Evolutionary conservation across 2,888 invertebrate species (phyloP), one percentile per base, ranked within the genome.

Genomic region (Coecobrya sp.): DNA sequence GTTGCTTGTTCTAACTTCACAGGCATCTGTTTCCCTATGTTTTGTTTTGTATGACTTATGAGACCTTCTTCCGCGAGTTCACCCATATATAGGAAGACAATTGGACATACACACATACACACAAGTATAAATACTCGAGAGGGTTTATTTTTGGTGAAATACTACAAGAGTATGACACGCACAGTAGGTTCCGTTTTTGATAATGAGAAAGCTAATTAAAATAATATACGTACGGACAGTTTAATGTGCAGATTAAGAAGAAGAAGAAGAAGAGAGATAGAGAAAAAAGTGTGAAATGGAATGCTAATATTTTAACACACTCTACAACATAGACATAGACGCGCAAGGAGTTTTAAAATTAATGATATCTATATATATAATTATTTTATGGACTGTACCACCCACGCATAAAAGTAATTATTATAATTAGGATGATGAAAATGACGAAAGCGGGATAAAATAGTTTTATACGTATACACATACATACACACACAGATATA

Each of bases 271-370:
- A 49, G 59, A n/a, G n/a, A n/a, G n/a, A n/a, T n/a, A n/a, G n/a
- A n/a, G n/a, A n/a, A n/a, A n/a, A 65, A 79, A 79, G 79, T 52
- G 79, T 79, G 79, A 76, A 76, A 76, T 76, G 76, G 5, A 73
- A 49, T 22, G 4, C 27, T 65, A 65, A 30, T 65, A 65, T 62
- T 22, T 36, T 16, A 45, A 27, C 65, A 68, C 36, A 68, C 68
- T 30, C 68, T 68, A 68, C 68, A 30, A 68, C 30, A 68, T 27
- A 68, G 30, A 30, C 68, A 68, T 36, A 65, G 5, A 27, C 5
- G 65, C 65, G 27, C 65, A 25, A 25, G 65, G 7, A 36, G 7
- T 36, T 27, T 25, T 1, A 27, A 65, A 65, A 65, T 65, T 25
- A 22, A 65, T 59, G 59, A 59, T 0, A 59, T 11, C n/a, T 59